Evolutionary conservation across 2,113 vertebrate species (phyloP), one percentile per base, ranked within the genome.

Genomic region (Columba janthina): DNA sequence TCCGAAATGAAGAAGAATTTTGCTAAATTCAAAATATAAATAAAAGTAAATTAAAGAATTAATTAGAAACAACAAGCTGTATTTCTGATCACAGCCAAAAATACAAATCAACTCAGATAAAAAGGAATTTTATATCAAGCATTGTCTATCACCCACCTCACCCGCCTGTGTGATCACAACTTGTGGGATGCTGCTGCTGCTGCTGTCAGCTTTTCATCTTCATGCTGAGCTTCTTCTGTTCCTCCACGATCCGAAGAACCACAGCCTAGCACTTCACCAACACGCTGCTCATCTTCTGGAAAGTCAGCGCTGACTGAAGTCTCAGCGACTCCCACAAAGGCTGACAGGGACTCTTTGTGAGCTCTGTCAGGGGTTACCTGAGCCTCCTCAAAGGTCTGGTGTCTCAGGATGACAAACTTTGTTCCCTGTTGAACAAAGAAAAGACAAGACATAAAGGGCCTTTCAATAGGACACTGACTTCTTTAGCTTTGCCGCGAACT

Each of bases 131-230:
- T 95, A 93, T 96, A 98, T 96, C 97, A 98, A 97, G 95, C 97
- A 97, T 98, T 98, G 98, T 98, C 98, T 98, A 97, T 98, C 98
- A 98, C 97, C 97, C 93, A 98, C 96, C 97, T 98, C 97, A 96
- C 96, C 97, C 97, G 97, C 97, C 97, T 96, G 94, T 97, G 96
- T 98, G 96, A 98, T 98, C 98, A 97, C 93, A 90, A 95, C 97
- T 96, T 97, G 95, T 28, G 66, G 94, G 70, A 88, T 64, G 46
- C 73, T 50, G 62, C 89, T 50, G 62, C 89, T 50, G 51, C 69
- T 78, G 94, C 97, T 97, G 91, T 97, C 96, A 97, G 94, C 90
- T 97, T 95, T 98, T 98, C 97, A 97, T 98, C 98, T 93, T 66
- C 82, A 67, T 58, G 84, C 95, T 93, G 89, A 93, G 90, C 91